Base-by-base conservation (phyloP, 2,888 invertebrate genomes). In the Eilema sororculum region DNA sequence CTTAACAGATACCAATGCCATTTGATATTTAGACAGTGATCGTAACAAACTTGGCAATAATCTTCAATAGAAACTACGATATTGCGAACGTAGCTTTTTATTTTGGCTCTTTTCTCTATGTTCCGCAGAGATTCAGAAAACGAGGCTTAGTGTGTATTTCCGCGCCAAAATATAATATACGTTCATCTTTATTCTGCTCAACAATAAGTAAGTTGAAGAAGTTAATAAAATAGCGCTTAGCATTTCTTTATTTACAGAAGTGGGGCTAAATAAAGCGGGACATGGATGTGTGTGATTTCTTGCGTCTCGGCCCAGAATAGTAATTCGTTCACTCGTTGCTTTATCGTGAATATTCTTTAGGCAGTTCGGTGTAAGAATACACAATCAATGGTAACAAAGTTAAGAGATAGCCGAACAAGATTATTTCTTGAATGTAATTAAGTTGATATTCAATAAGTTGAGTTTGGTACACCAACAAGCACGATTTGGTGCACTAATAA, bases 191-290 rank as follows among this genome's bases (percentile, higher is more conserved):
- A 88, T 87, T 84, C 84, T 73, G 70, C 80, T 75, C 86, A 84
- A 84, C 82, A 78, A 79, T 82, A 85, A 83, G 75, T 81, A 78
- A 84, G 84, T 83, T 82, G 83, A 62, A 84, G 83, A 85, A 88
- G 86, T 89, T 90, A 89, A 89, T 89, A 87, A 87, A 89, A 87
- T 84, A 85, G 80, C 84, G 77, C 82, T 88, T 84, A 86, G 83
- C 80, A 84, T 84, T 68, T 69, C 79, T 81, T 78, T 86, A 86
- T 86, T 86, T 86, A 82, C 83, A 82, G 84, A 89, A 87, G 82
- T 83, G 85, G 80, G 75, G 80, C 80, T 83, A 78, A 84, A 85
- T 84, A 87, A 87, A 84, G 77, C 80, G 80, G 77, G 75, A 80
- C 83, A 79, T 83, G 79, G 80, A 84, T 84, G 83, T 81, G 84